Evolutionary conservation across 2,888 invertebrate genomes (phyloP), one percentile per base, ranked within the genome.

Genomic region (Troides oblongomaculatus): DNA sequence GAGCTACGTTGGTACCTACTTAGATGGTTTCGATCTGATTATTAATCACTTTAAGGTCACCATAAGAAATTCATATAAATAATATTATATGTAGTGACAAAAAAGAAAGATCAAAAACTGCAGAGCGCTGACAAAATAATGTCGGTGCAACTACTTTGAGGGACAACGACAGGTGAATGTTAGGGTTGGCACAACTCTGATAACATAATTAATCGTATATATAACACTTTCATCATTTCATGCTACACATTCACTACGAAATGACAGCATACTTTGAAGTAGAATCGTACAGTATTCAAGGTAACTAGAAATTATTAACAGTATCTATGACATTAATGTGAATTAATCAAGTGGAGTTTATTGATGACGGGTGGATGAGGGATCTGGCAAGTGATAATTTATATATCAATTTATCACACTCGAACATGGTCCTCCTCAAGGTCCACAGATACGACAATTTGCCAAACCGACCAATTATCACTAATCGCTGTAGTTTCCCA

Each of bases 121-220:
- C 84, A 85, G 77, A 83, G 23, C 80, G 76, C 78, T 83, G 84
- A 84, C 90, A 89, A 89, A 58, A 58, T 58, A 58, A 89, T 89
- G 90, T 85, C 83, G 84, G 85, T 85, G 87, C 83, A 83, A 79
- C 76, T 79, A 81, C 84, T 84, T 79, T 85, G 89, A 90, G 82
- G 84, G 87, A 85, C 84, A 79, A 77, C 77, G 84, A 84, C 92
- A 92, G 91, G 91, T 92, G 92, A 86, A 82, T 58, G 64, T 30
- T 78, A 90, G 91, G 90, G 90, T 71, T 89, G 85, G 72, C 80
- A 75, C 79, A 68, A 66, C 69, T 71, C 63, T 56, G 62, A 65
- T 71, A 63, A 65, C 56, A 64, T 70, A 64, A 71, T 70, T 63
- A 72, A 69, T 25, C 50, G 17, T 70, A 59, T 67, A 39, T 61